Base-by-base conservation (phyloP, 2,888 invertebrate genomes). In the Cerceris ruficornis region DNA sequence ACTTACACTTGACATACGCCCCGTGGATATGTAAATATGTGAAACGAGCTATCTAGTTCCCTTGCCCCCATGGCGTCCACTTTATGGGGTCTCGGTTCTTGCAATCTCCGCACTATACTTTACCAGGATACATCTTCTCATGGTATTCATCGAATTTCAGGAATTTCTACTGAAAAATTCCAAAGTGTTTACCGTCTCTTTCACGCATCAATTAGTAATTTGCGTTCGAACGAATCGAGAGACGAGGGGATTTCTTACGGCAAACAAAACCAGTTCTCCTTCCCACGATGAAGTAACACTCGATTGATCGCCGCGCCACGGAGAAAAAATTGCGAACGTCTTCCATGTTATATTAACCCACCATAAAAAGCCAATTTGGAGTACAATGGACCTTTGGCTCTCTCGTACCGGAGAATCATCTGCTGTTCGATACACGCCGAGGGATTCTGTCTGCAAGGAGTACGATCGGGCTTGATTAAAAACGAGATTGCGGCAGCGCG, bases 341-440 rank as follows among this genome's bases (percentile, higher is more conserved):
- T 87, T 78, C 82, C 83, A 85, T 82, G 86, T 84, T 86, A 87
- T 86, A 89, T 90, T 88, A 88, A 86, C 83, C 86, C 82, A 70
- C 81, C 85, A 86, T 88, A 90, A 90, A 90, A 90, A 90, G 88
- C 86, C 88, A 89, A 90, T 90, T 88, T 89, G 81, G 82, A 85
- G 85, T 86, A 90, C 89, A 88, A 89, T 89, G 87, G 87, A 79
- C 83, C 73, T 73, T 71, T 55, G 77, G 28, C 72, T 68, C 73
- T 76, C 62, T 77, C 64, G 71, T 64, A 50, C 66, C 61, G 68
- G 76, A 66, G 83, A 81, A 86, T 87, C 86, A 87, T 89, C 86
- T 82, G 83, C 85, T 78, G 84, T 85, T 87, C 86, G 83, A 89
- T 88, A 80, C 82, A 85, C 69, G 70, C 75, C 69, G 52, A 77